Evolutionary conservation across 2,888 invertebrate species (phyloP).

Genomic region (Galeruca laticollis): DNA sequence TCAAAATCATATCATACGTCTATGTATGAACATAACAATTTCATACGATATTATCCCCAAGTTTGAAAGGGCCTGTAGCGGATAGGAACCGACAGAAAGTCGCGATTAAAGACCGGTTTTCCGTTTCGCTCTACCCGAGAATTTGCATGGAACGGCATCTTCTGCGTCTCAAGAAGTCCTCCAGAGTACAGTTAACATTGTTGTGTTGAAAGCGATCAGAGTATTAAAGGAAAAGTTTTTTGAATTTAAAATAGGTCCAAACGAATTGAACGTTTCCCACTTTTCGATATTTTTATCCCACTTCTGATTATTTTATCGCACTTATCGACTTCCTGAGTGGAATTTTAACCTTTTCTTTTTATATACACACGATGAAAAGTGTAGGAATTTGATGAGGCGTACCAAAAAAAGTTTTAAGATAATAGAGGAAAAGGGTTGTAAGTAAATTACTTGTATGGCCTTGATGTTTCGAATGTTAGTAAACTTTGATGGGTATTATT

Average conservation of each 20-base stretch:
- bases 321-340: not conserved
- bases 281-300: constrained; percentile 7
- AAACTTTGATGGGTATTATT: no score
- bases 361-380: not conserved
- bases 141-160: constrained; percentile 45
- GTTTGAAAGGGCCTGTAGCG: constrained; percentile 43
- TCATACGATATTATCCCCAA: constrained; percentile 27
- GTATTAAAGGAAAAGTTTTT: constrained; percentile 23
- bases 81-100: constrained; percentile 46
- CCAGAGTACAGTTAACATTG: constrained; percentile 38
- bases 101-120: constrained; percentile 39
- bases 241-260: constrained; percentile 24
- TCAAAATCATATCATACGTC: not conserved
- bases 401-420: no score
- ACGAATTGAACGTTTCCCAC: constrained; percentile 37
- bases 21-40: constrained; percentile 17
- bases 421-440: no score
- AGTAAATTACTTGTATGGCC: no score
- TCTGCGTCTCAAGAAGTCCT: constrained; percentile 33
- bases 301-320: constrained; percentile 5
- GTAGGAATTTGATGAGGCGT: no score
- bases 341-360: not conserved
- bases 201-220: constrained; percentile 34
- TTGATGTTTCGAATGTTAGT: no score
- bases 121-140: constrained; percentile 32